Percentiles rank a stretch among this genome's conserved stretches.
phyloP scores from a whole-genome alignment of 1,140 invertebrate species.

The Leptestheria dahalacensis region DNA sequence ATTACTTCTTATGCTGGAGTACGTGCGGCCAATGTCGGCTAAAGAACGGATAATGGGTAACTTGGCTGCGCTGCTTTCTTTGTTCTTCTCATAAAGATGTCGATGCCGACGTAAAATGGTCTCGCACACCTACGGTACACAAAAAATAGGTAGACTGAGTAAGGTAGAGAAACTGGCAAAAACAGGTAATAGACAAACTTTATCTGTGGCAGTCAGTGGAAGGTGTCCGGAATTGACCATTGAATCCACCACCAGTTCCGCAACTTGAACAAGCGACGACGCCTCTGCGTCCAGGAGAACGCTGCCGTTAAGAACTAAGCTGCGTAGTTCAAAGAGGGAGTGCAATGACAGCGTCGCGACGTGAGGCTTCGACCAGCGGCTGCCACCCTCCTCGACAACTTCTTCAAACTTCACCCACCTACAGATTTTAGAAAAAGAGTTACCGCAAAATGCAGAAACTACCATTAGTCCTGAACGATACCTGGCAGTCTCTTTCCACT shows the following conservation, averaged over 20 bases:
- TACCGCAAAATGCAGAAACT: background rate
- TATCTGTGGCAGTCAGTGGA: slow-evolving; percentile 55
- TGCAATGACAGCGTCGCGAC: slow-evolving; percentile 32
- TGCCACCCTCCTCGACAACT: slow-evolving; percentile 32
- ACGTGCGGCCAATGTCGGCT: slow-evolving; percentile 89
- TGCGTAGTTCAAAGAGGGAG: slow-evolving; percentile 29
- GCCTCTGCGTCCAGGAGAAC: slow-evolving; percentile 29
- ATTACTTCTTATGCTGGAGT: slow-evolving; percentile 46
- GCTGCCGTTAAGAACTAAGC: slow-evolving; percentile 27
- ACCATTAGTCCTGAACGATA: slow-evolving; percentile 24
- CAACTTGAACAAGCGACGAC: slow-evolving; percentile 19
- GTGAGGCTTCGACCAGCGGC: slow-evolving; percentile 34
- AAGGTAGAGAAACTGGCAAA: background rate
- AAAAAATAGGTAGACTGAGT: slow-evolving; percentile 1
- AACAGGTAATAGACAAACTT: slow-evolving; percentile 27
- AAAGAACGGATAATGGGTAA: slow-evolving; percentile 88
- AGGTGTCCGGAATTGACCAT: slow-evolving; percentile 30
- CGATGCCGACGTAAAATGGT: slow-evolving; percentile 77
- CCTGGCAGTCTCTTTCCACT: slow-evolving; percentile 94
- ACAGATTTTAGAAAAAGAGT: slow-evolving; percentile 2
- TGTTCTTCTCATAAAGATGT: slow-evolving; percentile 67
- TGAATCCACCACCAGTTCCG: slow-evolving; percentile 13
- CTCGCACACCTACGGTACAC: slow-evolving; percentile 46
- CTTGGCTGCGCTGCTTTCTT: slow-evolving; percentile 13
- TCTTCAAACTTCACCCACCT: slow-evolving; percentile 36